phyloP scores from a whole-genome alignment of 2,113 vertebrate genomes.

The Ellobius talpinus region DNA sequence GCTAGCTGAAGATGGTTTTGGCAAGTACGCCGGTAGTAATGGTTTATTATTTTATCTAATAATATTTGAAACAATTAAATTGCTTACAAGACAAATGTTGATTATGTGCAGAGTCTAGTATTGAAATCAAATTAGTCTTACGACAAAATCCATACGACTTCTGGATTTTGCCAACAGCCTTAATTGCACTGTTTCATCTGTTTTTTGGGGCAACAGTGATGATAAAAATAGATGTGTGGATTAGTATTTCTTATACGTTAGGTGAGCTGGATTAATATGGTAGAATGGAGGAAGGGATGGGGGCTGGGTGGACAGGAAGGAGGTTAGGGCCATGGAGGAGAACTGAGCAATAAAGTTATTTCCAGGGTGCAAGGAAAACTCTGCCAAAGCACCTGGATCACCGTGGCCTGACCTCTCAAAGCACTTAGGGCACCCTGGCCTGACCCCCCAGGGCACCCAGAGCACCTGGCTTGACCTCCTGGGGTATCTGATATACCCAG shows the following conservation, averaged over 20 bases:
- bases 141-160: background rate
- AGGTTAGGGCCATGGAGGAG: background rate
- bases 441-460: background rate
- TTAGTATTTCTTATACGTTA: background rate
- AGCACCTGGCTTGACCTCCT: background rate
- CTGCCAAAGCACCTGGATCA: background rate
- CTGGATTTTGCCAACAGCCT: background rate
- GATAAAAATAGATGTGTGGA: conserved; percentile 4
- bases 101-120: conserved; percentile 9
- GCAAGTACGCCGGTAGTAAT: background rate
- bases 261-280: too few species aligned
- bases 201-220: background rate
- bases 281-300: background rate
- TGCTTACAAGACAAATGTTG: background rate
- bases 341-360: background rate
- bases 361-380: background rate
- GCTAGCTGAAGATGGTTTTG: background rate
- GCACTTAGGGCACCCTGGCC: background rate
- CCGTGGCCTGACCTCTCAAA: background rate
- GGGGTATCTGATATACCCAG: background rate
- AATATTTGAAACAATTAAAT: background rate
- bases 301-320: background rate
- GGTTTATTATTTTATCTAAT: background rate
- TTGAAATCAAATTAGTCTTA: conserved; percentile 37
- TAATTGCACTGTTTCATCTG: background rate